Evolutionary conservation across 2,888 invertebrate species (phyloP), one percentile per base, ranked within the genome.

Genomic region (Stenichneumon culpator): DNA sequence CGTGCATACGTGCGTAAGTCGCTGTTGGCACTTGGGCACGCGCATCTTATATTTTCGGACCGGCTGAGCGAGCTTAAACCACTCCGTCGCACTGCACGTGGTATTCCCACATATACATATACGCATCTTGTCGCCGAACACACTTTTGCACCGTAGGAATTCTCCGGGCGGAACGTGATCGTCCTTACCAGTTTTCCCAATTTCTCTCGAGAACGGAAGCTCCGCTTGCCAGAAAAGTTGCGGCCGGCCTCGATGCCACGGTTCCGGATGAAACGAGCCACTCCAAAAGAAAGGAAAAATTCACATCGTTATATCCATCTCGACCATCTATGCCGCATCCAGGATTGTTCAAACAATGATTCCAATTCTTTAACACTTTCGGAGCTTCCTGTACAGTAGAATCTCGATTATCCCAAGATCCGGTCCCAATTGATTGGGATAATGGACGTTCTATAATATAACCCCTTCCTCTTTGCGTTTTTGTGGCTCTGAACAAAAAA

Each of bases 11-110:
- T 89, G 90, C 89, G 89, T 90, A 88, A 90, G 89, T 88, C 86
- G 85, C 79, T 89, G 89, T 91, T 91, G 92, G 92, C 91, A 93
- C 93, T 93, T 93, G 90, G 91, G 92, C 93, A 93, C 93, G 93
- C 92, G 92, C 92, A 90, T 89, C 90, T 91, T 90, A 86, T 87
- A 79, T 73, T 44, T 67, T 67, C 52, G 32, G 4, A 63, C 7
- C 19, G 47, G 16, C 47, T 25, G 74, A 44, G 47, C 50, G 39
- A 36, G 11, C 47, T 44, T 19, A 63, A 44, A 63, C 47, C 39
- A 16, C 63, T 63, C 63, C 16, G 32, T 63, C 28, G 28, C 60
- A 28, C 25, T 32, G 63, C 63, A 25, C 32, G 63, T n/a, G 7
- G 39, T 16, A n/a, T 77, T 63, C 36, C 22, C 75, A 47, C 80